Conservation (phyloP, 1,140 invertebrate species). For the Dreissena polymorpha region DNA sequence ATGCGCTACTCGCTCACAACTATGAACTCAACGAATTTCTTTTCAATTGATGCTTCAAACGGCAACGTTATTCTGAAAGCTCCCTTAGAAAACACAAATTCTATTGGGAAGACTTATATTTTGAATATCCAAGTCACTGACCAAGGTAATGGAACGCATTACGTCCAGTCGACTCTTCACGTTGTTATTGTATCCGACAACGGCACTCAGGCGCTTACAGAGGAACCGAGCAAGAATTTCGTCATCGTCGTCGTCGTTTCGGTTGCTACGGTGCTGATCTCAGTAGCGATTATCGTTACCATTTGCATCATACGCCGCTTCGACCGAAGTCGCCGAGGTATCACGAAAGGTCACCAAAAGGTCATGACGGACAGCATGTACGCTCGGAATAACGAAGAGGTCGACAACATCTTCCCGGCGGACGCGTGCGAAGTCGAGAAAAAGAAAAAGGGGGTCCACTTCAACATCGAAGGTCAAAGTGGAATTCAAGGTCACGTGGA, state of each 20-base stretch:
- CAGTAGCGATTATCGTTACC: constrained; percentile 45
- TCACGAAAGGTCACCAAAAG: constrained; percentile 37
- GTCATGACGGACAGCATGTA: constrained; percentile 44
- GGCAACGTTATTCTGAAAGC: constrained; percentile 29
- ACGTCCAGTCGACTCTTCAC: constrained; percentile 14
- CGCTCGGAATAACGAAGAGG: constrained; percentile 37
- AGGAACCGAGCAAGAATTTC: constrained; percentile 37
- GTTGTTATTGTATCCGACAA: constrained; percentile 33
- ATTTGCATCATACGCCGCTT: constrained; percentile 51
- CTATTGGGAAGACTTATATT: constrained; percentile 21
- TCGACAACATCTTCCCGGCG: constrained; percentile 43
- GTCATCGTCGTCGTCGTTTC: constrained; percentile 42
- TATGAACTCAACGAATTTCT: constrained; percentile 30
- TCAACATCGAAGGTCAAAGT: constrained; percentile 44
- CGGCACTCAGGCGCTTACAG: constrained; percentile 3
- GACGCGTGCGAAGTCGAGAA: constrained; percentile 24
- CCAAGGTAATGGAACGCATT: background rate
- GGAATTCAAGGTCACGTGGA: background rate
- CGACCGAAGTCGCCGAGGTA: constrained; percentile 11
- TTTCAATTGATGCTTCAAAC: constrained; percentile 25
- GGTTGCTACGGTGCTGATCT: constrained; percentile 38
- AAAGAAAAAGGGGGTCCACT: constrained; percentile 46
- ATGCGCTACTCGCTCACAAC: constrained; percentile 39
- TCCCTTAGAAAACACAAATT: constrained; percentile 30
- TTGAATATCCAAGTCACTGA: constrained; percentile 32